Percentiles rank a stretch among this genome's conserved stretches.
phyloP scores from a whole-genome alignment of 2,797 vertebrate species.

The Bucorvus abyssinicus region DNA sequence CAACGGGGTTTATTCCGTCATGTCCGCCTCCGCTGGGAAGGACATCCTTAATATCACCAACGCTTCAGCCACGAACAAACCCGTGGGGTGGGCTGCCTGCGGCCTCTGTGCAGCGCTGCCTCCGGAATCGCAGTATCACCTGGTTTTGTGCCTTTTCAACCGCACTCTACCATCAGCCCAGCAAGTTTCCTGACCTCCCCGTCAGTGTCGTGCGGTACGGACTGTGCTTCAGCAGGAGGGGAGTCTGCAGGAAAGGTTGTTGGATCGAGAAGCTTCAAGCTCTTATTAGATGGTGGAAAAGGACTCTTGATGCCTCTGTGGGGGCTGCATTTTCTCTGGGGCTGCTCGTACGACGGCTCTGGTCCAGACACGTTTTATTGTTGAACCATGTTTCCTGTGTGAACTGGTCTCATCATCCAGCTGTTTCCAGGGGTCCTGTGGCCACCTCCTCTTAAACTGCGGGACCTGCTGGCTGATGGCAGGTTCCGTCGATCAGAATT shows the following conservation, averaged over 20 bases:
- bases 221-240: neutral
- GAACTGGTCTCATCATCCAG: neutral
- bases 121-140: neutral
- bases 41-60: neutral
- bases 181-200: neutral
- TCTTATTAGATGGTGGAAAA: neutral
- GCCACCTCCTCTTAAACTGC: neutral
- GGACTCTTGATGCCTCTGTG: no score
- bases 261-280: neutral
- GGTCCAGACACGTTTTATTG: neutral
- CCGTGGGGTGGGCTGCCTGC: neutral
- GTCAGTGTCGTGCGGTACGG: neutral
- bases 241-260: neutral
- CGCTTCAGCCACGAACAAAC: neutral
- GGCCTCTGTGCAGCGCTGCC: neutral
- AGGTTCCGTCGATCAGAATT: neutral
- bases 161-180: neutral
- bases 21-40: neutral
- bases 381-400: neutral
- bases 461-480: neutral
- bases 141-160: neutral
- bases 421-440: neutral
- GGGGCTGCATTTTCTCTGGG: no score
- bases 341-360: neutral
- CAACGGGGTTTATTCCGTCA: neutral